Base-by-base conservation (phyloP, 2,888 invertebrate genomes). In the Megalurothrips usitatus region DNA sequence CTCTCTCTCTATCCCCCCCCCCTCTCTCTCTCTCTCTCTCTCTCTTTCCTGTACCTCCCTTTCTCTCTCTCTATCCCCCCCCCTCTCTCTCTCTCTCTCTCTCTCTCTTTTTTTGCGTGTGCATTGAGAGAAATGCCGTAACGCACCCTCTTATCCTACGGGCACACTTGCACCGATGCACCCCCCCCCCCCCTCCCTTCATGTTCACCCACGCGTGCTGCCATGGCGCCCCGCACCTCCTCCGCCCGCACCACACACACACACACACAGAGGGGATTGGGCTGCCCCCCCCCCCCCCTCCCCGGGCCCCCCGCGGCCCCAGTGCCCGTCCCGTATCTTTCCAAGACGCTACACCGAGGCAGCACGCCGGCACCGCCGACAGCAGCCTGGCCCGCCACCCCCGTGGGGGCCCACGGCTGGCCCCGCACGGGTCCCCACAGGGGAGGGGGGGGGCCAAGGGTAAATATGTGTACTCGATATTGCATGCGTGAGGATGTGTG, bases 391-490 rank as follows among this genome's bases (percentile, higher is more conserved):
- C n/a, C n/a, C n/a, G 34, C 34, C 34, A 43, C 3, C 34, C 34
- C 34, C 34, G 34, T 4, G 3, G 34, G 34, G 34, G 34, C 34
- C 34, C 34, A 43, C 34, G 34, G 34, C n/a, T n/a, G n/a, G 34
- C 3, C 34, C 3, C 34, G 6, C 34, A 43, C 34, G 34, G 34
- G 6, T 4, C 34, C 34, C 34, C 34, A 43, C 34, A n/a, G n/a
- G n/a, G n/a, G n/a, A n/a, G n/a, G n/a, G n/a, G 34, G 34, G 34
- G 34, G 34, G 14, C 58, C 14, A 58, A 75, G 68, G 68, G 68
- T 75, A 75, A 75, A 75, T 75, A 75, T 75, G 68, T 75, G 68
- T 75, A 75, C 68, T 75, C 68, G 68, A 75, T 75, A 75, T 75
- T 75, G 68, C n/a, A 75, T 75, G 68, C 68, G 23, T 75, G 68